Base-by-base conservation (phyloP, 1,140 invertebrate species). In the Campoletis sonorensis region DNA sequence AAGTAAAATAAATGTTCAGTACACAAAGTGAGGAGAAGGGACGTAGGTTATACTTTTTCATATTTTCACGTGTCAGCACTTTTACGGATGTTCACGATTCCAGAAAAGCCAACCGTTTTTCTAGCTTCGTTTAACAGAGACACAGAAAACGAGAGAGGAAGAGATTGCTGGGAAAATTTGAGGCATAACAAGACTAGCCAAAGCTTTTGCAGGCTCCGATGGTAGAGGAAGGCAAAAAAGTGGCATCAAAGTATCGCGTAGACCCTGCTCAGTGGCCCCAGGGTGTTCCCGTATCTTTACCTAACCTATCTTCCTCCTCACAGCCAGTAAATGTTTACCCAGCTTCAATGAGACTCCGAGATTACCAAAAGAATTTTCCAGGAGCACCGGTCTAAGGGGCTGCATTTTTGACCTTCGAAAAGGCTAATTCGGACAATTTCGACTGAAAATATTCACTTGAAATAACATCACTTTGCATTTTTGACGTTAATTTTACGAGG, bases 211-310 rank as follows among this genome's bases (percentile, higher is more conserved):
- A 5, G 21, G 54, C 13, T 21, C 21, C 18, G 54, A 58, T 21
- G 54, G 54, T 45, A 13, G 40, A 45, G 54, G 18, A n/a, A n/a
- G 3, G 18, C 21, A 58, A 58, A 81, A 67, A 86, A 85, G 75
- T 80, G 83, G 81, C 81, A 72, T 87, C 83, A 85, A 87, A 85
- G 84, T 45, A 45, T 45, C 40, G 40, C 40, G 40, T 13, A 78
- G 72, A 82, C 79, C 81, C 40, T 68, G 76, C 80, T 80, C 70
- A 73, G 75, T 67, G 72, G 77, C 83, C 85, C 67, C 67, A 61
- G 81, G 83, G 54, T 85, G 81, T 86, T 86, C 85, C 84, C 81
- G 81, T 84, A 84, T 84, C 81, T 82, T 85, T 78, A 18, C 54
- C 54, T 5, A 58, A 7, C 54, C 18, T 58, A 18, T 58, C 54